These are phyloP conservation scores for Elachura formosa DNA, from an alignment of 2,113 vertebrate genomes.

Conservation along the genomic window DNA sequence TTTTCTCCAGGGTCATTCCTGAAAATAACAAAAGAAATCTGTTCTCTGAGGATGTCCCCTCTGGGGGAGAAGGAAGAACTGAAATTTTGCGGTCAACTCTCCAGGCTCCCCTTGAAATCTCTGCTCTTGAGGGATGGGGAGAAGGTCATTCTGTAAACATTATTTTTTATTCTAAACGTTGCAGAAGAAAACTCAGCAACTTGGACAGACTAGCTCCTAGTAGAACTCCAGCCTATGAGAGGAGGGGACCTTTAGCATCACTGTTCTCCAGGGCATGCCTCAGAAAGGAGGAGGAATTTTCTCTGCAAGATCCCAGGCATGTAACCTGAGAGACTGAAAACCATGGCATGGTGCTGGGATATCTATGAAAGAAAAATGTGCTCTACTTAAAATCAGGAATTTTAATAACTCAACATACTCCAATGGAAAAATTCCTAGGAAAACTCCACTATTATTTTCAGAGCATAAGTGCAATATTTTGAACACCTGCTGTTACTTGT, in stretches of 20 bases:
- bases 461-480: background rate
- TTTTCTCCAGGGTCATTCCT: background rate
- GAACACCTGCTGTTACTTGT: background rate
- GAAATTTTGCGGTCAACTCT: background rate
- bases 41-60: accelerated
- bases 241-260: background rate
- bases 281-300: background rate
- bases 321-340: background rate
- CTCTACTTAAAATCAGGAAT: background rate
- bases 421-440: background rate
- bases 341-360: accelerated
- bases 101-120: background rate
- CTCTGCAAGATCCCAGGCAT: background rate
- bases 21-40: background rate
- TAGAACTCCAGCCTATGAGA: background rate
- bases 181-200: background rate
- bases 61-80: background rate
- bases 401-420: accelerated
- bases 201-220: background rate
- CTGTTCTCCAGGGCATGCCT: background rate
- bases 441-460: background rate
- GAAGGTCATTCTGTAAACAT: background rate
- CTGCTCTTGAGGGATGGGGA: background rate
- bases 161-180: background rate
- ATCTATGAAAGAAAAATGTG: background rate